Evolutionary conservation across 2,797 vertebrate genomes (phyloP), one percentile per base, ranked within the genome.

Genomic region (Cyprinella venusta): DNA sequence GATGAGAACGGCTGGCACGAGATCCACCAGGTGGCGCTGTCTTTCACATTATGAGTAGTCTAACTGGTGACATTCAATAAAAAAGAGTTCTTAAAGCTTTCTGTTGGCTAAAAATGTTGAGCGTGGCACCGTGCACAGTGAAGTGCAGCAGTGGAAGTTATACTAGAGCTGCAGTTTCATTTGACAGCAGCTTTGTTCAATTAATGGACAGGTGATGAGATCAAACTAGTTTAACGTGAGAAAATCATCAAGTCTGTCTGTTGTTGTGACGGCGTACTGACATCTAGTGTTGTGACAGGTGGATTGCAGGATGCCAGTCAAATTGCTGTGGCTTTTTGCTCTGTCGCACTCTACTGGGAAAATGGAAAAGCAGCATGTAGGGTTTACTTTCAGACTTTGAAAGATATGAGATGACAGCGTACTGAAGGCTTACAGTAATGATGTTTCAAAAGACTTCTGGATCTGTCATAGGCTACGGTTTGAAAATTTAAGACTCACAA

Each of bases 1-100:
- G 96, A 97, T 2, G 96, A 97, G 87, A 97, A 97, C 0, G 96
- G 96, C 83, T 97, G 96, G 96, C 95, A 96, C 0, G 96, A 97
- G 88, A 94, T 97, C 63, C 96, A 97, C 90, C 96, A 97, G 96
- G 96, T 97, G 83, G 69, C 13, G 19, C 42, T 54, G 16, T 64
- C 61, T 36, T 83, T 80, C 24, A 10, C 50, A 61, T 80, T 74
- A 33, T 36, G 36, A 36, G 36, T 30, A 21, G 33, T 63, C 52
- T 72, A 9, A 12, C 26, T 80, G 42, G 48, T 64, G 45, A 10
- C 13, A 36, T 36, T 71, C 26, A 71, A 6, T 16, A 8, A 45
- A 65, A 65, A 26, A 63, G 6, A 24, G 9, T 16, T 18, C 7
- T 40, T 45, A 15, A 63, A 30, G 56, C 38, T 61, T 18, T 76